A percentile compares a stretch with the other conserved stretches of the same genome.
Conservation (phyloP, 2,113 vertebrate species). For the Sminthopsis crassicaudata region DNA sequence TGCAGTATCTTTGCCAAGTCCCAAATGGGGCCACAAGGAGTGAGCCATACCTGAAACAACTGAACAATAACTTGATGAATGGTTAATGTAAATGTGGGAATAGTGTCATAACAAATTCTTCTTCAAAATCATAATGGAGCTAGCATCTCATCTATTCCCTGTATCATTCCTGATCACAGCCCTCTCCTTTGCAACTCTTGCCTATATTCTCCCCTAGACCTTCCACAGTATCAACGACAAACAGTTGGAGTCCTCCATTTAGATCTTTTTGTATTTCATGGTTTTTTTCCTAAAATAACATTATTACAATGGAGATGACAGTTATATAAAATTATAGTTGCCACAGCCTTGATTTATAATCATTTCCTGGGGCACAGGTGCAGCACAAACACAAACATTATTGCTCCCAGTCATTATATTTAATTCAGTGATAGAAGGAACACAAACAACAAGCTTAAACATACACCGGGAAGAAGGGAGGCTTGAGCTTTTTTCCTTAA, state of each 20-base stretch:
- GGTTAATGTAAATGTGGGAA: constrained; percentile 6
- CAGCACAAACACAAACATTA: constrained; percentile 20
- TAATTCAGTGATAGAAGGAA: constrained; percentile 42
- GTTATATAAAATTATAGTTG: constrained; percentile 35
- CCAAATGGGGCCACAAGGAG: not conserved
- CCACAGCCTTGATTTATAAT: constrained; percentile 20
- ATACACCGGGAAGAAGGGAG: constrained; percentile 2
- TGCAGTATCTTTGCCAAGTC: not conserved
- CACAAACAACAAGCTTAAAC: not conserved
- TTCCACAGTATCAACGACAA: not conserved
- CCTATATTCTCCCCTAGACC: not conserved
- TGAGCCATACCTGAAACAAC: not conserved
- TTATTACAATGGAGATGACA: constrained; percentile 27
- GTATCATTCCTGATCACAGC: not conserved
- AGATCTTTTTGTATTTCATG: not conserved
- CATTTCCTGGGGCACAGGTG: constrained; percentile 23
- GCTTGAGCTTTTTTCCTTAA: constrained; percentile 3
- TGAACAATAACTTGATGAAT: not conserved
- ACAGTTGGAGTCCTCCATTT: not conserved
- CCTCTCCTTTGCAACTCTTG: not conserved
- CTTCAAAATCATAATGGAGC: not conserved
- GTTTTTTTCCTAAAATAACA: constrained; percentile 16
- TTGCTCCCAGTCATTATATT: not conserved
- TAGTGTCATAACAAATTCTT: constrained; percentile 1
- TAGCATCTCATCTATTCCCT: not conserved